Conservation (phyloP, 1,140 invertebrate genomes). For the Lucilia sericata region DNA sequence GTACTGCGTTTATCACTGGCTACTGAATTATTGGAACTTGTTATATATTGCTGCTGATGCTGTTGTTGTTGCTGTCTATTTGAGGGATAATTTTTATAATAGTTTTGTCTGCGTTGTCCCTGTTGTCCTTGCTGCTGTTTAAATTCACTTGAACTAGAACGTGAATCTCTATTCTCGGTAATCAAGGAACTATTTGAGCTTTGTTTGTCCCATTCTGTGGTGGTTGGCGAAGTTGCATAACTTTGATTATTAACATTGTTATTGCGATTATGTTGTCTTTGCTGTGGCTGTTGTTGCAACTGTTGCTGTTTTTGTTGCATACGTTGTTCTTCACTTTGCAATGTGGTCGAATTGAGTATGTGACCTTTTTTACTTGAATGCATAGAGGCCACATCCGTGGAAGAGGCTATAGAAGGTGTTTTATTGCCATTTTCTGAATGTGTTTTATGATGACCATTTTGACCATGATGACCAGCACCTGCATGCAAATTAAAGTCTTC, state of each 20-base stretch:
- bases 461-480: not conserved
- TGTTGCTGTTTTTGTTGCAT: conserved; percentile 49
- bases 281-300: conserved; percentile 23
- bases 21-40: conserved; percentile 21
- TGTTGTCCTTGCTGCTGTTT: conserved; percentile 50
- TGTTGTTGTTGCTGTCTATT: conserved; percentile 11
- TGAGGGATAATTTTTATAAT: conserved; percentile 25
- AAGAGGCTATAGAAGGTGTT: conserved; percentile 48
- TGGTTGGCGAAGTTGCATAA: not conserved
- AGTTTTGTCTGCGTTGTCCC: conserved; percentile 45
- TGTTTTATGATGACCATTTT: conserved; percentile 39
- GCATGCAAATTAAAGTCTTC: conserved; percentile 58
- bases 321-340: conserved; percentile 58
- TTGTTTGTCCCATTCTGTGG: conserved; percentile 59
- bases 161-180: conserved; percentile 53
- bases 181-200: conserved; percentile 60
- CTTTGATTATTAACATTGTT: conserved; percentile 19
- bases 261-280: not conserved
- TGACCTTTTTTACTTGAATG: conserved; percentile 53
- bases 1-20: conserved; percentile 39
- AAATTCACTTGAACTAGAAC: conserved; percentile 47
- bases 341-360: conserved; percentile 59
- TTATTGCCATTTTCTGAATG: conserved; percentile 40
- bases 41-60: not conserved
- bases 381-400: conserved; percentile 51